Percentiles rank a stretch among this genome's conserved stretches.
Evolutionary conservation across 2,888 invertebrate genomes (phyloP).

Genomic region (Eristalis intricaria): DNA sequence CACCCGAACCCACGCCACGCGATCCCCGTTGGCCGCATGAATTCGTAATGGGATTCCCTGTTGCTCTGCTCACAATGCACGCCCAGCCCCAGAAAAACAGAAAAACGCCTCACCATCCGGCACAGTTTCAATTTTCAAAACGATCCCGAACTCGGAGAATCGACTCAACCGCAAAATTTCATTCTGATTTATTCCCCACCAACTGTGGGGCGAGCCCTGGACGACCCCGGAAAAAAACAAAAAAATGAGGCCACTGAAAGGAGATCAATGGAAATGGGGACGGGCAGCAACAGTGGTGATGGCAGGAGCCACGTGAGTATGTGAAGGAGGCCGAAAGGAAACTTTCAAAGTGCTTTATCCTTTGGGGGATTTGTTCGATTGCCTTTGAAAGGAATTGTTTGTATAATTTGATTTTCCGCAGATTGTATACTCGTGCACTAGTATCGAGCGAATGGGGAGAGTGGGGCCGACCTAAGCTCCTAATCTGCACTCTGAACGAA

Average conservation of each 20-base stretch:
- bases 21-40: conserved; percentile 14
- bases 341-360: conserved; percentile 46
- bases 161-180: conserved; percentile 46
- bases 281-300: not conserved
- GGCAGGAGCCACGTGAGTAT: not conserved
- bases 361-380: conserved; percentile 48
- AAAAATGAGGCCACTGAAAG: not conserved
- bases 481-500: conserved; percentile 33
- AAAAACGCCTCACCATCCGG: not conserved
- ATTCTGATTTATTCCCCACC: conserved; percentile 25
- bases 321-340: not conserved
- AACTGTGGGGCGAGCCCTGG: not conserved
- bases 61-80: conserved; percentile 21
- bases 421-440: conserved; percentile 4
- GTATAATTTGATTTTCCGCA: conserved; percentile 48
- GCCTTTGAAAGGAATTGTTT: conserved; percentile 51
- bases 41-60: conserved; percentile 51
- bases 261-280: not conserved
- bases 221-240: not conserved
- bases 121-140: conserved; percentile 52
- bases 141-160: conserved; percentile 29
- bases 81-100: too few relatives aligned
- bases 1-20: not conserved
- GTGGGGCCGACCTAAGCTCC: conserved; percentile 12
- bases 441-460: not conserved